Evolutionary conservation across 1,140 invertebrate genomes (phyloP).

Genomic region (Anastrepha obliqua): DNA sequence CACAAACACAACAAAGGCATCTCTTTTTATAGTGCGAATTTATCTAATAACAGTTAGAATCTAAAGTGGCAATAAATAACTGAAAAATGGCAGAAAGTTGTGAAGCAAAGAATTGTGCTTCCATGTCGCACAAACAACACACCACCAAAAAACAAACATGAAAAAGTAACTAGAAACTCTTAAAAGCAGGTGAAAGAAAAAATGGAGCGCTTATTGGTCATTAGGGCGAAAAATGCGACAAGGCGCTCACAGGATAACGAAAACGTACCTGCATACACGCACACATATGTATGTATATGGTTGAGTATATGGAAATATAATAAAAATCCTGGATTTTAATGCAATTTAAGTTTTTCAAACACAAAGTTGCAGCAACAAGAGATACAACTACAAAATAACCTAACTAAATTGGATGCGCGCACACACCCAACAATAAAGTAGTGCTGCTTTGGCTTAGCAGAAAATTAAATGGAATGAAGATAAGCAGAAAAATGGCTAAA

Average conservation of each 20-base stretch:
- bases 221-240: constrained; percentile 26
- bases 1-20: too few species aligned
- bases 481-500: not conserved
- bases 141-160: not conserved
- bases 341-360: not conserved
- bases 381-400: not conserved
- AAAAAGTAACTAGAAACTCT: too few species aligned
- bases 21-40: not conserved
- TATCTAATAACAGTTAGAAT: not conserved
- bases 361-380: not conserved
- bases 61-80: not conserved
- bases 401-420: not conserved
- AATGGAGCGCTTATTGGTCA: not conserved
- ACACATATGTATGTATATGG: not conserved
- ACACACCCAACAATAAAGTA: constrained; percentile 45
- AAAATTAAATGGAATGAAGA: constrained; percentile 44
- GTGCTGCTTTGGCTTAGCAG: not conserved
- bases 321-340: not conserved
- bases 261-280: not conserved
- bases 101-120: not conserved
- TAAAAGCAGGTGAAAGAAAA: not conserved
- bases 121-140: not conserved
- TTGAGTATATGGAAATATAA: too few species aligned
- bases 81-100: not conserved
- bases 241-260: not conserved